These are phyloP conservation scores for Centropyge bicolor DNA, from an alignment of 2,797 vertebrate genomes.

Conservation along the genomic window DNA sequence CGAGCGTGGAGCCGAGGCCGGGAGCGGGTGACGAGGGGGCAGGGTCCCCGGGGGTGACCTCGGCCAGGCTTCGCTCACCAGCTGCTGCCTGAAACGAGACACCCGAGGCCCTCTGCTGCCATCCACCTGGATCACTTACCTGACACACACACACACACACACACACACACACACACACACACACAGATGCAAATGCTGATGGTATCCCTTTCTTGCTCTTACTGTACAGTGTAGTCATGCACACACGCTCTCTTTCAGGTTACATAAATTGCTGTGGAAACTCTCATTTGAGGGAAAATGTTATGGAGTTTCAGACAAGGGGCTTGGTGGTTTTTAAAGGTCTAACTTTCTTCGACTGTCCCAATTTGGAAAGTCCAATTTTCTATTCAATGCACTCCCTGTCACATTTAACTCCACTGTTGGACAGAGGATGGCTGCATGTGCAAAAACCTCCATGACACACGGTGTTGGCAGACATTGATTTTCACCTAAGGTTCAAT, in stretches of 20 bases:
- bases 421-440: not conserved
- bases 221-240: constrained; percentile 1
- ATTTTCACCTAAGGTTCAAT: not conserved
- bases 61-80: constrained; percentile 75
- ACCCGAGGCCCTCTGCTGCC: constrained; percentile 57
- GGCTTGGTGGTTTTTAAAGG: not conserved
- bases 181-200: constrained; percentile 51
- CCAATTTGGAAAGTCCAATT: not conserved
- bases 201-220: constrained; percentile 19
- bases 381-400: not conserved
- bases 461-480: constrained; percentile 2
- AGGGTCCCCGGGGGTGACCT: constrained; percentile 74
- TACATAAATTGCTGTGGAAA: constrained; percentile 3
- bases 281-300: not conserved
- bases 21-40: constrained; percentile 58
- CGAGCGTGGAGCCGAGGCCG: constrained; percentile 54
- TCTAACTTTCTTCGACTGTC: not conserved
- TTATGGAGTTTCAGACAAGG: not conserved
- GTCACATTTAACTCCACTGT: not conserved
- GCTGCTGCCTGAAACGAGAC: constrained; percentile 84
- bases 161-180: constrained; percentile 11
- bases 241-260: constrained; percentile 5
- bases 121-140: constrained; percentile 81
- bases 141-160: constrained; percentile 59
- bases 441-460: constrained; percentile 6